These are phyloP conservation scores for Telmatherina bonti DNA, from an alignment of 2,797 vertebrate genomes.

Conservation along the genomic window DNA sequence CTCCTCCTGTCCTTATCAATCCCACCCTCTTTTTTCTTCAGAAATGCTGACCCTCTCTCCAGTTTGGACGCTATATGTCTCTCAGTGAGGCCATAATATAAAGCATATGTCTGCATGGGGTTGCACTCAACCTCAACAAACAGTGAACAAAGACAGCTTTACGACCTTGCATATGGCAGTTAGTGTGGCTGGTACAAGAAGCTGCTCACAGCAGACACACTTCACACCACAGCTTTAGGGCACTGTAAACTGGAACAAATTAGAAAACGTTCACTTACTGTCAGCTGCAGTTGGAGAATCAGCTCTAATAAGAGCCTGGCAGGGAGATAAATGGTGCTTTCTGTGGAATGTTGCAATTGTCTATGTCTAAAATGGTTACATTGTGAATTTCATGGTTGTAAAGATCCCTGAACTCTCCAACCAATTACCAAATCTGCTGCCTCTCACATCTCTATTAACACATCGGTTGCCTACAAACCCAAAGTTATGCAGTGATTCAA, in stretches of 20 bases:
- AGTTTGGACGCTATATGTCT: constrained; percentile 22
- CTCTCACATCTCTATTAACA: constrained; percentile 4
- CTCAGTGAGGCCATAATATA: constrained; percentile 10
- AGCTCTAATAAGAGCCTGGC: neutral
- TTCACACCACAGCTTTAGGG: constrained; percentile 12
- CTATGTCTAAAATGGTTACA: neutral
- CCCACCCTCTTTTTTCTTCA: constrained; percentile 5
- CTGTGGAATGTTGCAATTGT: constrained; percentile 25
- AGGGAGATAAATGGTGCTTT: constrained; percentile 17
- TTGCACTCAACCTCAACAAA: constrained; percentile 7
- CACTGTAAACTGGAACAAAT: constrained; percentile 18
- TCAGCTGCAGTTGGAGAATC: constrained; percentile 26
- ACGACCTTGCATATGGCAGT: constrained; percentile 5
- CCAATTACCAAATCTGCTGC: constrained; percentile 10
- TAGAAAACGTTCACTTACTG: constrained; percentile 16
- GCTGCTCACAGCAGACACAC: constrained; percentile 9
- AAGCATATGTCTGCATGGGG: constrained; percentile 17
- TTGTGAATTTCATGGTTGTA: constrained; percentile 6
- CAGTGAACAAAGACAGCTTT: constrained; percentile 25
- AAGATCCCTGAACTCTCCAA: neutral
- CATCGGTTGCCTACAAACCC: neutral
- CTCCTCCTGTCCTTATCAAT: constrained; percentile 2
- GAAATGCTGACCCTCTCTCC: constrained; percentile 18
- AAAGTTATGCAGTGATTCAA: constrained; percentile 24
- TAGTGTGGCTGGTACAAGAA: constrained; percentile 5